Percentiles rank a stretch among this genome's conserved stretches.
Evolutionary conservation across 2,797 vertebrate genomes (phyloP).

Genomic region (Falco columbarius): DNA sequence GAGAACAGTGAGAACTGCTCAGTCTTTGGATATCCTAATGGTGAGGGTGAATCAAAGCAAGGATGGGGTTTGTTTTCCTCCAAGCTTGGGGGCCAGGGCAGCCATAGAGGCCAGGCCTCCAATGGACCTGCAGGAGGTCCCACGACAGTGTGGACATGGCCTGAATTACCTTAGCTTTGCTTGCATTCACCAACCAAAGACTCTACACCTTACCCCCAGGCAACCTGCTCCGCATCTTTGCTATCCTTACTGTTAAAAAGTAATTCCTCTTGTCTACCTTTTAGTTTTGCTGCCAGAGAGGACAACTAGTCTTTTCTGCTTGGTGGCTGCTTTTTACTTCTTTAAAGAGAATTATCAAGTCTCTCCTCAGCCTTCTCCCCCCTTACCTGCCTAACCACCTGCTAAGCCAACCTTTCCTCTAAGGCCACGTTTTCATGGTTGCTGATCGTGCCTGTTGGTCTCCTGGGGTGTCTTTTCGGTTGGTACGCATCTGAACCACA

Average conservation of each 20-base stretch:
- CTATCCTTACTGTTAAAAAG: background rate
- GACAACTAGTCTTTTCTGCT: background rate
- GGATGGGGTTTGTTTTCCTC: background rate
- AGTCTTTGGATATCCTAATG: background rate
- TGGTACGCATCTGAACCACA: background rate
- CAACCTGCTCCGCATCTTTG: background rate
- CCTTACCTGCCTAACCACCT: background rate
- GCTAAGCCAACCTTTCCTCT: background rate
- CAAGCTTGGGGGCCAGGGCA: background rate
- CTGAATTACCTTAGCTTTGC: background rate
- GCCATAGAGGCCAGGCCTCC: background rate
- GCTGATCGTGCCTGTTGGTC: background rate
- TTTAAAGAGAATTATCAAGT: background rate
- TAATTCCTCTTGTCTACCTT: background rate
- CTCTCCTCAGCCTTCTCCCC: background rate
- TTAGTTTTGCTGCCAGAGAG: background rate
- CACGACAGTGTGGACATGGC: background rate
- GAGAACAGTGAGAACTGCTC: background rate
- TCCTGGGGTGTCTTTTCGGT: background rate
- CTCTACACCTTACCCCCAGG: background rate
- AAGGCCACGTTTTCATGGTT: background rate
- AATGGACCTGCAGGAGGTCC: background rate
- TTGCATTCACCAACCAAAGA: background rate
- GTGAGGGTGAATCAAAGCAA: background rate
- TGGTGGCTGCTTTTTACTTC: background rate